A percentile compares a stretch with the other conserved stretches of the same genome.
These are phyloP conservation scores for Tautogolabrus adspersus DNA, from an alignment of 2,113 vertebrate species.

Conservation along the genomic window DNA sequence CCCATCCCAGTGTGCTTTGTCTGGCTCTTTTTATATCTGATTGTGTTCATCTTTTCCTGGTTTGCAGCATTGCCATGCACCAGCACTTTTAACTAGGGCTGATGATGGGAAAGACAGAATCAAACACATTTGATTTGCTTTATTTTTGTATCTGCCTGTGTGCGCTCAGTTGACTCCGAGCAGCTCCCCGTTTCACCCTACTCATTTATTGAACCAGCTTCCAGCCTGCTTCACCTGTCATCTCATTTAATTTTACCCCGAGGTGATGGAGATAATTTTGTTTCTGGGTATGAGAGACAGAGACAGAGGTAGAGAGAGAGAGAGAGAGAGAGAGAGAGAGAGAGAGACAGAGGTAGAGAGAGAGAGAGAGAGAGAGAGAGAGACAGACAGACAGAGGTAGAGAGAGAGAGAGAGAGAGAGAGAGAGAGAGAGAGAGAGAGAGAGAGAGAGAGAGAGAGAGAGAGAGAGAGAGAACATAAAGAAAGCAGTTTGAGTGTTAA, in stretches of 20 bases:
- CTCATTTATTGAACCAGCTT: constrained; percentile 63
- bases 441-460: constrained; percentile 10
- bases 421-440: constrained; percentile 1
- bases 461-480: constrained; percentile 1
- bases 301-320: neutral
- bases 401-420: constrained; percentile 6
- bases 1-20: neutral
- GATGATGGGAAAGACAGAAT: constrained; percentile 79
- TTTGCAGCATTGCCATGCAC: neutral
- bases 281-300: constrained; percentile 32
- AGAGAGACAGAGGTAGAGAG: too few relatives aligned
- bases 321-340: constrained; percentile 2
- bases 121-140: constrained; percentile 81
- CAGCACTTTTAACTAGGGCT: constrained; percentile 77
- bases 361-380: constrained; percentile 10
- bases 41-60: constrained; percentile 69
- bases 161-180: constrained; percentile 60
- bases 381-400: constrained; percentile 1
- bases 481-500: constrained; percentile 38
- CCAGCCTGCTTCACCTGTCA: constrained; percentile 41
- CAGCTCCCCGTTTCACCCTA: constrained; percentile 38
- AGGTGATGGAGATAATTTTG: constrained; percentile 52
- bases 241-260: constrained; percentile 61
- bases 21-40: neutral
- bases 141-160: constrained; percentile 76